Base-by-base conservation (phyloP, 2,888 invertebrate species). In the Amphiduros pacificus region DNA sequence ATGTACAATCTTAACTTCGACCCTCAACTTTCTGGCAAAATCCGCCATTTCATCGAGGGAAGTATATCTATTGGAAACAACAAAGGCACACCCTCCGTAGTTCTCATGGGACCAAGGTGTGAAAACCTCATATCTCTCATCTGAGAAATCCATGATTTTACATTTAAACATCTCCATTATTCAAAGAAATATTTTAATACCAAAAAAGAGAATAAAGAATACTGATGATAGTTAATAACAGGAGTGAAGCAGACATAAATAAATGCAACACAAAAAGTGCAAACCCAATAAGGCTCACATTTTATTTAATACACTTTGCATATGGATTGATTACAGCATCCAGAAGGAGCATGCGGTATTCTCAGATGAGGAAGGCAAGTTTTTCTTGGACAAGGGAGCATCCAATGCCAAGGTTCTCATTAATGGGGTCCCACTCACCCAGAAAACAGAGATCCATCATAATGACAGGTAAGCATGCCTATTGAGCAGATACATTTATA, bases 1-100 rank as follows among this genome's bases (percentile, higher is more conserved):
- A 71, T 87, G 41, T 85, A 81, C 74, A 87, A 87, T 74, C 71
- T 87, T 62, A 87, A 87, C 75, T 80, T 83, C 70, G 87, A 87
- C 73, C 84, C 86, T 1, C 82, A 83, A 73, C 75, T 87, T 58
- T 82, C 84, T 0, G 85, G 85, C 4, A 82, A 84, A 68, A 83
- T 87, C 54, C 76, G 85, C 29, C 83, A 85, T 73, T 84, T 87
- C 66, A 74, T 87, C n/a, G 78, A 82, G 17, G 68, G 73, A 4
- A 83, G 84, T 14, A 77, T 74, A 26, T 73, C 76, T 26, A 75
- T 84, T 54, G 85, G 84, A 5, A 79, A 79, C 62, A 73, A 75
- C 40, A 81, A 80, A 62, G 82, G 77, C 22, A 77, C 79, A 17
- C 73, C 77, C 20, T 77, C 83, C 55, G 84, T 86, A 53, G 73